These are phyloP conservation scores for Lynx canadensis DNA, from an alignment of 2,113 vertebrate species.

Conservation along the genomic window DNA sequence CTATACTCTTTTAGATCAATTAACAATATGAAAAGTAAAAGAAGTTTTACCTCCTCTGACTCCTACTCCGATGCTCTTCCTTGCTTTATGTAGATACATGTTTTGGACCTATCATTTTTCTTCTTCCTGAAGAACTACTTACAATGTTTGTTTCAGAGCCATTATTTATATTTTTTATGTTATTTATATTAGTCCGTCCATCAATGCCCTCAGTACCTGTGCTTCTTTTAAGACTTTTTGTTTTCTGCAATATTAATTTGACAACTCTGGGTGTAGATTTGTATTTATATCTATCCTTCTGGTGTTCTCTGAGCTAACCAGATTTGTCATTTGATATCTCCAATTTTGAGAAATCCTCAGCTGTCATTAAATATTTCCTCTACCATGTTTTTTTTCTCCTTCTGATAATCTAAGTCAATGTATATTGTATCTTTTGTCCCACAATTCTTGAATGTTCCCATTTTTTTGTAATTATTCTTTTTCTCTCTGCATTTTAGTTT, in stretches of 20 bases:
- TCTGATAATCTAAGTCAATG: not conserved
- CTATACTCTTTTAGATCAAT: not conserved
- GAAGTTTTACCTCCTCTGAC: not conserved
- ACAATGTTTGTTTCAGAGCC: not conserved
- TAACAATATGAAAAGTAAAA: not conserved
- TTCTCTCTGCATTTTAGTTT: not conserved
- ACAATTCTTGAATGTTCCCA: not conserved
- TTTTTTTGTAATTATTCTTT: not conserved
- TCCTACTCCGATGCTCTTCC: not conserved
- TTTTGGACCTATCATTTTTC: not conserved
- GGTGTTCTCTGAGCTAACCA: not conserved
- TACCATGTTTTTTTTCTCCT: not conserved
- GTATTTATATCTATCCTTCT: not conserved
- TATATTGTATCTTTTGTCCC: not conserved
- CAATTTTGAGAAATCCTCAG: not conserved
- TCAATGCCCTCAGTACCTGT: not conserved
- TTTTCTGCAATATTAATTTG: not conserved
- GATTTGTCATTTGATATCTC: not conserved
- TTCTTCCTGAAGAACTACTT: not conserved
- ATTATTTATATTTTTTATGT: too few species aligned
- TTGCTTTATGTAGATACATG: not conserved
- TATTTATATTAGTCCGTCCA: too few species aligned
- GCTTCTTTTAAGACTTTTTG: not conserved
- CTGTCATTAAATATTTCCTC: not conserved
- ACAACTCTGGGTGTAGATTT: rapidly evolving